These are phyloP conservation scores for Parapristionchus giblindavisi DNA, from an alignment of 2,888 invertebrate species.

Conservation along the genomic window DNA sequence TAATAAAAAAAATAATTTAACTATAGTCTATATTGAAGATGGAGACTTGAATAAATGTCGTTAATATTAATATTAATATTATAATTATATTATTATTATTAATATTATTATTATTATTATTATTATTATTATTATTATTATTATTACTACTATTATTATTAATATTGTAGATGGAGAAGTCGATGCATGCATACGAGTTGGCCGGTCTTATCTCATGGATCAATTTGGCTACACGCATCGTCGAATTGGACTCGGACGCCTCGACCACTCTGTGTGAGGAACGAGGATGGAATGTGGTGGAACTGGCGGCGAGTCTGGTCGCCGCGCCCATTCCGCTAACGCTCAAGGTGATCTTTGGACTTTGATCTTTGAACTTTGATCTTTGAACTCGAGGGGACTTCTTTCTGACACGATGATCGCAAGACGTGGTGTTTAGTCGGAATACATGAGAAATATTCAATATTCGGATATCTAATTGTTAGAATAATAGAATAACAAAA, in stretches of 20 bases:
- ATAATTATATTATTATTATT: no score
- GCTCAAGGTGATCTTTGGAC: conserved; percentile 40
- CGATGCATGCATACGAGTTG: conserved; percentile 50
- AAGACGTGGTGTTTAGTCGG: no score
- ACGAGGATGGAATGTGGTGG: conserved; percentile 48
- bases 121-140: no score
- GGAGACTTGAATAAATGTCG: no score
- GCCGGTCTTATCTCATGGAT: conserved; percentile 53
- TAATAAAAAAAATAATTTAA: no score
- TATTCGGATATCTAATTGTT: not conserved
- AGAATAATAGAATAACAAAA: not conserved
- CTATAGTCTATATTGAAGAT: no score
- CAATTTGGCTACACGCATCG: conserved; percentile 48
- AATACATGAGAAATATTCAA: not conserved
- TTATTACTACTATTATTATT: not conserved
- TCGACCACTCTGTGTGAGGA: conserved; percentile 49
- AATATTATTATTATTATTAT: no score
- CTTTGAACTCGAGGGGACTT: no score
- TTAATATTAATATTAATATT: no score
- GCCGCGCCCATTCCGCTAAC: conserved; percentile 48
- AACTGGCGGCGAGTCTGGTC: conserved; percentile 45
- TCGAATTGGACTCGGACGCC: conserved; percentile 42
- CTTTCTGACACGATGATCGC: no score
- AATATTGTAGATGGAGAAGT: conserved; percentile 8
- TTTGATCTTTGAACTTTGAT: no score